Percentiles rank a stretch among this genome's conserved stretches.
phyloP scores from a whole-genome alignment of 2,797 vertebrate genomes.

The Carduelis carduelis region DNA sequence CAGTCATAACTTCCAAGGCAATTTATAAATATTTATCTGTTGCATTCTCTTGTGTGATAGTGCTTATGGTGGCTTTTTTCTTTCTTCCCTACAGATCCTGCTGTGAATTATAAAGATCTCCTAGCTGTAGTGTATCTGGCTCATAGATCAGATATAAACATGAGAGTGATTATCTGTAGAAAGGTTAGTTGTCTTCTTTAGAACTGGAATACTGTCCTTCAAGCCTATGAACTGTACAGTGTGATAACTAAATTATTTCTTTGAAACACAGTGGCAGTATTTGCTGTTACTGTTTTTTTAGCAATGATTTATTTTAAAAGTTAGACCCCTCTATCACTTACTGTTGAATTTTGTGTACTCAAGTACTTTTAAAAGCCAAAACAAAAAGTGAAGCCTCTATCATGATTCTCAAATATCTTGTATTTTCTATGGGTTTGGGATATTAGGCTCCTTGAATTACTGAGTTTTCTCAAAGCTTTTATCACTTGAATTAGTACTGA shows the following conservation, averaged over 20 bases:
- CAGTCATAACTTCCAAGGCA: not conserved
- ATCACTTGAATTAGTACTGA: not conserved
- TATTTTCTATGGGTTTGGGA: not conserved
- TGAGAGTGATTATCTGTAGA: slow-evolving; percentile 90
- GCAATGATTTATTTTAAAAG: not conserved
- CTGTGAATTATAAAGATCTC: slow-evolving; percentile 93
- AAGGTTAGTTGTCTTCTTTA: slow-evolving; percentile 80
- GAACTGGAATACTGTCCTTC: not conserved
- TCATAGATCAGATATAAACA: slow-evolving; percentile 81
- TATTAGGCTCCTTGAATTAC: not conserved
- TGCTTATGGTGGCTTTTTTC: not conserved
- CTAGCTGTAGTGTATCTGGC: slow-evolving; percentile 90
- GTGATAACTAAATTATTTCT: not conserved
- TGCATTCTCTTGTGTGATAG: not conserved
- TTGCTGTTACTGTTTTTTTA: not conserved
- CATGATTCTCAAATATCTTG: not conserved
- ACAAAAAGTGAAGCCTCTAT: not conserved
- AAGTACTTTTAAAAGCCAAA: not conserved
- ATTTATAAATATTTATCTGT: not conserved
- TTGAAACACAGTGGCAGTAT: not conserved
- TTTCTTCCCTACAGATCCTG: slow-evolving; percentile 78
- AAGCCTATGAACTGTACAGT: not conserved
- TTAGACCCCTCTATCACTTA: not conserved
- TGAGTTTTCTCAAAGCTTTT: not conserved
- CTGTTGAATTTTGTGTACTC: not conserved